phyloP scores from a whole-genome alignment of 2,888 invertebrate species.

The Cybosia mesomella region DNA sequence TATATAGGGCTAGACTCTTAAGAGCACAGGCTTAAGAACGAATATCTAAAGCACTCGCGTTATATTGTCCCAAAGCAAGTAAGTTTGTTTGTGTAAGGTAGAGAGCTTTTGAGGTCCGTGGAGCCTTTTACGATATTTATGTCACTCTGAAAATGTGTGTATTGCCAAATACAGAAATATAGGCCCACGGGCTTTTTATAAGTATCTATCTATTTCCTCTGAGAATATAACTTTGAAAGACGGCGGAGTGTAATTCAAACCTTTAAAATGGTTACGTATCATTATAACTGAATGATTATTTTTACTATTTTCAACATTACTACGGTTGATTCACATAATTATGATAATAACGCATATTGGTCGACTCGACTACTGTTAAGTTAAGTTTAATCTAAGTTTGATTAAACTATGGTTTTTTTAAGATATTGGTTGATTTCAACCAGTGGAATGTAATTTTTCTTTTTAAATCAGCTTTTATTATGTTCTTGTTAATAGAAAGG shows the following conservation, averaged over 20 bases:
- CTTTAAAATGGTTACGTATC: no score
- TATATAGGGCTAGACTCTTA: slow-evolving; percentile 29
- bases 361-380: no score
- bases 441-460: no score
- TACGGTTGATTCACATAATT: no score
- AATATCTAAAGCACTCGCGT: slow-evolving; percentile 35
- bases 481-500: no score
- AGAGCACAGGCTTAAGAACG: slow-evolving; percentile 30
- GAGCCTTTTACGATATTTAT: slow-evolving; percentile 60
- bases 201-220: slow-evolving; percentile 21
- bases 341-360: no score
- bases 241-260: not conserved
- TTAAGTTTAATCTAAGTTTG: no score
- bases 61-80: slow-evolving; percentile 36
- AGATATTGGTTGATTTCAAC: no score
- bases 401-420: no score
- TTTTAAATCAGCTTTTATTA: no score
- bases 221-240: slow-evolving; percentile 10
- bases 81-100: slow-evolving; percentile 40
- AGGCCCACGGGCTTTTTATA: slow-evolving; percentile 1
- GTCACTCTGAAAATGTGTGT: slow-evolving; percentile 45
- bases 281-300: no score
- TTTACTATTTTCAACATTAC: no score
- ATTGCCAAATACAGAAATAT: slow-evolving; percentile 13
- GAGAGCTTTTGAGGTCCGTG: slow-evolving; percentile 45